Conservation (phyloP, 2,888 invertebrate genomes). For the Polydrusus pterygomalis region DNA sequence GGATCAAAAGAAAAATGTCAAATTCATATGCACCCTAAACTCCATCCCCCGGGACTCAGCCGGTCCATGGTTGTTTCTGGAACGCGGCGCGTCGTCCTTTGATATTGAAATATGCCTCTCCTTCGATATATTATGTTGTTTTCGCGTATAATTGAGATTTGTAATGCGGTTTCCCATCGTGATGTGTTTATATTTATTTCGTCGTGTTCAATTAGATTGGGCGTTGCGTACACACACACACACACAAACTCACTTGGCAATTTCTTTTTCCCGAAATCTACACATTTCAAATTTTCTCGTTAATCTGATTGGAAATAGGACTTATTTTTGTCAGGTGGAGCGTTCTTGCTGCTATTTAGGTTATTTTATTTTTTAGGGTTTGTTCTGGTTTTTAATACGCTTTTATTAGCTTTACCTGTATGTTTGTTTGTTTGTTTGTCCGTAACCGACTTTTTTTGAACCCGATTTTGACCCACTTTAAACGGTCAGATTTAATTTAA, state of each 20-base stretch:
- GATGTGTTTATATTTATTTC: constrained; percentile 40
- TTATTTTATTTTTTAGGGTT: neutral
- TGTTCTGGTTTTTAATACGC: too few species aligned
- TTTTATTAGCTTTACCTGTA: too few species aligned
- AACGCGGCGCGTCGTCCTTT: constrained; percentile 34
- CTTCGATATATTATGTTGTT: constrained; percentile 45
- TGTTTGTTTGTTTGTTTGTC: too few species aligned
- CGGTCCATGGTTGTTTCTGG: constrained; percentile 29
- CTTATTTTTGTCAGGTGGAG: neutral
- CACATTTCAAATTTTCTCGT: constrained; percentile 12
- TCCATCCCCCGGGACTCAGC: constrained; percentile 20
- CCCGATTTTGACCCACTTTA: too few species aligned
- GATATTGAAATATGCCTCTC: constrained; percentile 54
- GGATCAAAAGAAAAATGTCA: constrained; percentile 51
- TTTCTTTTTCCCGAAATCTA: constrained; percentile 20
- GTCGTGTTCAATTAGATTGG: constrained; percentile 24
- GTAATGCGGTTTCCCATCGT: constrained; percentile 50
- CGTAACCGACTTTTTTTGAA: too few species aligned
- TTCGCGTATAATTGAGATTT: constrained; percentile 52
- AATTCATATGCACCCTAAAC: constrained; percentile 50
- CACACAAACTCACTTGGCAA: constrained; percentile 22
- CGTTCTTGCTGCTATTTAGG: neutral
- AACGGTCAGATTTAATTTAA: too few species aligned
- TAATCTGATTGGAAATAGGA: constrained; percentile 25
- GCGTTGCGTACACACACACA: neutral